Evolutionary conservation across 2,113 vertebrate species (phyloP).

Genomic region (Clupea harengus): DNA sequence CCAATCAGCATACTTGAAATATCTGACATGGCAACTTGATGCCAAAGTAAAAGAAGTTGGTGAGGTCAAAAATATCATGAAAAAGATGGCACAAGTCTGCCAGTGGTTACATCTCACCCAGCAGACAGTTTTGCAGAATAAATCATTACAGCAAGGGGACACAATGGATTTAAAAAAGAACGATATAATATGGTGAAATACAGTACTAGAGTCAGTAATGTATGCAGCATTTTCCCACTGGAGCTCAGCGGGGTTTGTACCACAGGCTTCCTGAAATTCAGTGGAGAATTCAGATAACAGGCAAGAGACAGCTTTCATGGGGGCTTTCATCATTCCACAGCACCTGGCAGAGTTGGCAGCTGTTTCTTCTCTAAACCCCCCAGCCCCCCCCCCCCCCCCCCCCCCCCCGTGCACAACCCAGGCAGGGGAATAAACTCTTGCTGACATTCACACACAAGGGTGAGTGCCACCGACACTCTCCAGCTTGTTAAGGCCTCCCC

Average conservation of each 20-base stretch:
- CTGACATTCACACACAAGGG: slow-evolving; percentile 3
- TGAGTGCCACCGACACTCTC: neutral
- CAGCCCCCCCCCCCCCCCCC: neutral
- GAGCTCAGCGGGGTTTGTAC: slow-evolving; percentile 7
- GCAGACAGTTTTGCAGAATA: neutral
- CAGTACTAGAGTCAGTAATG: slow-evolving; percentile 24
- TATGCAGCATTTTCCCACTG: slow-evolving; percentile 24
- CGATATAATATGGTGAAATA: neutral
- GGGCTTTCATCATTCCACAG: slow-evolving; percentile 45
- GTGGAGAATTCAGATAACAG: slow-evolving; percentile 43
- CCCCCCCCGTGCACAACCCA: neutral
- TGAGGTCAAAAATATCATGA: neutral
- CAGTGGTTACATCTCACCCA: slow-evolving; percentile 18
- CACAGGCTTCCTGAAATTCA: slow-evolving; percentile 43
- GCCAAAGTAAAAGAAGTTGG: neutral
- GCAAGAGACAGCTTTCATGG: slow-evolving; percentile 39
- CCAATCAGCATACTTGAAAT: neutral
- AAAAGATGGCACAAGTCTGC: neutral
- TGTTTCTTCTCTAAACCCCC: slow-evolving; percentile 13
- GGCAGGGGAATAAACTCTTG: slow-evolving; percentile 8
- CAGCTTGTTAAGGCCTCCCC: slow-evolving; percentile 4
- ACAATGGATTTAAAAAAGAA: neutral
- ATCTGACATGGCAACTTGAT: neutral
- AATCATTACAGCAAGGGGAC: neutral
- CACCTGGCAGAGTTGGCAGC: slow-evolving; percentile 51